These are phyloP conservation scores for Chitala chitala DNA, from an alignment of 2,113 vertebrate species.

Conservation along the genomic window DNA sequence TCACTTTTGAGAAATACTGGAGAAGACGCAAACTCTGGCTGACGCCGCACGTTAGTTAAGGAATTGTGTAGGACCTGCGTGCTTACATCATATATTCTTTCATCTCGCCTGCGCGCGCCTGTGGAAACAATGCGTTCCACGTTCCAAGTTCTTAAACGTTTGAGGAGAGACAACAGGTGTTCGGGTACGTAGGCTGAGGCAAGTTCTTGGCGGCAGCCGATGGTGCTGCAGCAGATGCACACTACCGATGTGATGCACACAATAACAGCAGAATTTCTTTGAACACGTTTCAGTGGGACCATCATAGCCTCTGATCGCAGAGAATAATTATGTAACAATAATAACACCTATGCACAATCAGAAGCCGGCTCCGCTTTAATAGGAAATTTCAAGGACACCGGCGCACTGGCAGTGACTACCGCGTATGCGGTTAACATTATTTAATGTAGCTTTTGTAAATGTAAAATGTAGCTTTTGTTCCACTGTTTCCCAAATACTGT, in stretches of 20 bases:
- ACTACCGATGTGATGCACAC: not conserved
- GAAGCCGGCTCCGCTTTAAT: no score
- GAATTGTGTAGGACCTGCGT: no score
- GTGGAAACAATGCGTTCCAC: no score
- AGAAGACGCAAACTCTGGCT: no score
- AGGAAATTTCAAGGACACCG: not conserved
- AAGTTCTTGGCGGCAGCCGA: constrained; percentile 6
- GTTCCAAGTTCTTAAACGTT: not conserved
- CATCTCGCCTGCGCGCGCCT: no score
- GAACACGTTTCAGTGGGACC: no score
- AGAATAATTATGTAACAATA: not conserved
- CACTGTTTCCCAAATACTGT: constrained; percentile 59
- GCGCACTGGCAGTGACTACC: no score
- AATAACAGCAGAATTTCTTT: not conserved
- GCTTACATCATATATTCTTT: no score
- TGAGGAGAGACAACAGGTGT: constrained; percentile 10
- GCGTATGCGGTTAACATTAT: not conserved
- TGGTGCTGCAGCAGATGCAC: not conserved
- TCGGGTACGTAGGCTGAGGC: not conserved
- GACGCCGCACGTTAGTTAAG: no score
- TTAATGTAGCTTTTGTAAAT: not conserved
- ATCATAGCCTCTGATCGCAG: not conserved
- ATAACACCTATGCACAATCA: no score
- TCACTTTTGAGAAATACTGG: not conserved
- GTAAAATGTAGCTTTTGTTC: not conserved